Base-by-base conservation (phyloP, 2,888 invertebrate genomes). In the Pollenia griseotomentosa region DNA sequence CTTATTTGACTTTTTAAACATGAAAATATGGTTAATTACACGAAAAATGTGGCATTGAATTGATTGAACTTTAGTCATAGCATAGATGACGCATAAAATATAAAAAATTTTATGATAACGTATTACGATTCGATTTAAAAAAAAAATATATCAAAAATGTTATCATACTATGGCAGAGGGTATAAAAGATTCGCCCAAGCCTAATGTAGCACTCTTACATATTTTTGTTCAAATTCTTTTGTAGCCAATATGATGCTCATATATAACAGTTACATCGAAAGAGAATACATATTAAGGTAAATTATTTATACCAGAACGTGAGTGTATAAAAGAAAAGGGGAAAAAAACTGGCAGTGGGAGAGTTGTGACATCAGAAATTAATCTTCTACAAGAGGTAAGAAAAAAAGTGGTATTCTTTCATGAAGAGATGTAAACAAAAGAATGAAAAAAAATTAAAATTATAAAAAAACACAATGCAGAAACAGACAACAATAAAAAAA, bases 361-460 rank as follows among this genome's bases (percentile, higher is more conserved):
- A 19, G 12, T 11, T 73, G 66, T 61, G 55, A 84, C 66, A 73
- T 77, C 77, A 81, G 68, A 81, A 73, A 84, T 78, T 84, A 84
- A 87, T 84, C 83, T 81, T 48, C 61, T 84, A 77, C 73, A 83
- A 83, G 71, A 80, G 66, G 51, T 63, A 71, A 48, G 65, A 71
- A 71, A 33, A 86, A 80, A 77, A 73, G 68, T 84, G 66, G 73
- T 83, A 83, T 83, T 73, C 86, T 61, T 75, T 61, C 53, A 66
- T 75, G 55, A 80, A 46, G 59, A 53, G 83, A 65, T 71, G 44
- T 33, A 77, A 68, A 53, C 65, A 63, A 83, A 74, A 73, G 42
- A 81, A 61, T 65, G 16, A 63, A 63, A 77, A 16, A 19, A 48
- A 48, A 12, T 33, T 6, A 59, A 42, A 0, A 23, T 51, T 19